Evolutionary conservation across 1,140 invertebrate species (phyloP).

Genomic region (Brachionus rotundiformis): DNA sequence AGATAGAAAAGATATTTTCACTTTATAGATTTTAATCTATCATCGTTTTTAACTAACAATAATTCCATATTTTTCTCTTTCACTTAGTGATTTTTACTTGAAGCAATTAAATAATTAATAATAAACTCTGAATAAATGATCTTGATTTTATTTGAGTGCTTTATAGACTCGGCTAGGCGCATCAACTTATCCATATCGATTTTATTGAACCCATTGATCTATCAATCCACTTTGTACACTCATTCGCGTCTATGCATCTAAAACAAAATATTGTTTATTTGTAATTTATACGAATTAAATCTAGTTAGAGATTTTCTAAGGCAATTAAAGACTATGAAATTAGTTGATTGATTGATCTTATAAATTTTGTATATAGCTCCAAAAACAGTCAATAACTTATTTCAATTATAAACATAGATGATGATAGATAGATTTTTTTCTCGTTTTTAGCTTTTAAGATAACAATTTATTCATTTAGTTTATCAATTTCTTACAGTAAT

Average conservation of each 20-base stretch:
- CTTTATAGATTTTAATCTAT: constrained; percentile 43
- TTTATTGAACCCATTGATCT: background rate
- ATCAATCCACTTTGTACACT: constrained; percentile 22
- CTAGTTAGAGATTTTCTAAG: constrained; percentile 31
- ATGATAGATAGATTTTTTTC: constrained; percentile 44
- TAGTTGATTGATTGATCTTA: constrained; percentile 50
- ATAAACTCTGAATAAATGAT: constrained; percentile 44
- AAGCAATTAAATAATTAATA: constrained; percentile 51
- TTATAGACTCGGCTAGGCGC: background rate
- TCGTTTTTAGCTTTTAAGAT: constrained; percentile 6
- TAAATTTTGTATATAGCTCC: constrained; percentile 26
- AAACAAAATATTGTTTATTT: constrained; percentile 46
- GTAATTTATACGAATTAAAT: constrained; percentile 45
- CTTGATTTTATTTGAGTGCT: constrained; percentile 1
- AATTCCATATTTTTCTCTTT: constrained; percentile 48
- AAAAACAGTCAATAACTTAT: constrained; percentile 44
- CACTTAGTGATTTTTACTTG: constrained; percentile 42
- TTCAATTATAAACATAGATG: constrained; percentile 33
- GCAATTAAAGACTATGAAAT: constrained; percentile 49
- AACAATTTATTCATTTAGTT: background rate
- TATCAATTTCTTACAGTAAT: background rate
- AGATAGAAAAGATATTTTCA: constrained; percentile 25
- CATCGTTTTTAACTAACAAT: constrained; percentile 27
- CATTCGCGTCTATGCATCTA: constrained; percentile 7
- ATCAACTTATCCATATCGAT: constrained; percentile 13